Evolutionary conservation across 2,888 invertebrate genomes (phyloP), one percentile per base, ranked within the genome.

Genomic region (Mactromeris polynyma): DNA sequence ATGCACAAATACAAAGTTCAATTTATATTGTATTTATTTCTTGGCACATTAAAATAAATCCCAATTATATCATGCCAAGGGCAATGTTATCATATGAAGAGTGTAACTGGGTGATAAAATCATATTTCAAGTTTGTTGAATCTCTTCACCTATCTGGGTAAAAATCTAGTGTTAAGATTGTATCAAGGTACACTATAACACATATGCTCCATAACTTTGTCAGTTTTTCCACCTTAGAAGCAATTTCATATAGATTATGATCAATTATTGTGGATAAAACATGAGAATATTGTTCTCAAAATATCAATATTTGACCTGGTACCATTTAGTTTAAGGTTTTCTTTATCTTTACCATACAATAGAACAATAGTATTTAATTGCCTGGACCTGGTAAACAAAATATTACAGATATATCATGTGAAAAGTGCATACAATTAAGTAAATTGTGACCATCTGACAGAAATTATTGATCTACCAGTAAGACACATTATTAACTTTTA

Each of bases 341-440:
- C 33, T 73, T 73, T 73, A 73, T 73, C 11, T 26, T 17, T 33
- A 73, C 17, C n/a, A 73, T 73, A 73, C 73, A 73, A 73, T 73
- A 73, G 73, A 73, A 73, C 73, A 73, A 73, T 73, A 33, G 33
- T 69, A 33, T 69, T 69, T 31, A 69, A 69, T 69, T 33, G 19
- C 73, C 14, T n/a, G 58, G n/a, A 64, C n/a, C n/a, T 64, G n/a
- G 58, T 64, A 64, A 64, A 64, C 58, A 26, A 64, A 26, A 26
- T 26, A 26, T 26, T 42, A 42, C 7, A n/a, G 58, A 58, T 58
- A 58, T 2, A n/a, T 26, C 3, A 64, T 64, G 26, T 64, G 26
- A 64, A 64, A 21, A 64, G 26, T 64, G 58, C 58, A 64, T 26
- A 64, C 58, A 64, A 64, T 64, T 64, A 64, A 64, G 26, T 26